Percentiles rank a stretch among this genome's conserved stretches.
phyloP scores from a whole-genome alignment of 2,113 vertebrate species.

The Elanoides forficatus region DNA sequence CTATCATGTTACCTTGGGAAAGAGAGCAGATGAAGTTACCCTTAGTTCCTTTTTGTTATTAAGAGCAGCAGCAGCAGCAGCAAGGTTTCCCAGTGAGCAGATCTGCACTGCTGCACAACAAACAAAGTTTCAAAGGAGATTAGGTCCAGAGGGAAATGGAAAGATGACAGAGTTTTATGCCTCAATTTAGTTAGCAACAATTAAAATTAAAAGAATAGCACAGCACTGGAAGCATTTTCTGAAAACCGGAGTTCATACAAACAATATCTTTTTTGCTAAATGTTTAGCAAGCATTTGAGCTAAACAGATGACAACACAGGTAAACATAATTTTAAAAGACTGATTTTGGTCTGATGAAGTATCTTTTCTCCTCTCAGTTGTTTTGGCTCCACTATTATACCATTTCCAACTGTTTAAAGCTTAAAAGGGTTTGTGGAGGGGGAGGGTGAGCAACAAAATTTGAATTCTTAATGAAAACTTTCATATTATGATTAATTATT shows the following conservation, averaged over 20 bases:
- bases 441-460: background rate
- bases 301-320: background rate
- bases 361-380: background rate
- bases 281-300: background rate
- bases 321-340: background rate
- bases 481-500: background rate
- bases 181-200: background rate
- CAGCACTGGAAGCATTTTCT: background rate
- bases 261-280: background rate
- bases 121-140: background rate
- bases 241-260: background rate
- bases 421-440: background rate
- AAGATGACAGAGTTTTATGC: background rate
- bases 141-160: background rate
- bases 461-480: background rate
- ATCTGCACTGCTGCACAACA: background rate
- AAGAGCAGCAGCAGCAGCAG: background rate
- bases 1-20: background rate
- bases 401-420: background rate
- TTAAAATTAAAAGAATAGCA: background rate
- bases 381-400: background rate
- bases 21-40: background rate
- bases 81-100: background rate
- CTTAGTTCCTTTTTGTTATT: background rate
- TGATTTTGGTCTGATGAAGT: background rate